Conservation (phyloP, 2,888 invertebrate species). For the Nesidiocoris tenuis region DNA sequence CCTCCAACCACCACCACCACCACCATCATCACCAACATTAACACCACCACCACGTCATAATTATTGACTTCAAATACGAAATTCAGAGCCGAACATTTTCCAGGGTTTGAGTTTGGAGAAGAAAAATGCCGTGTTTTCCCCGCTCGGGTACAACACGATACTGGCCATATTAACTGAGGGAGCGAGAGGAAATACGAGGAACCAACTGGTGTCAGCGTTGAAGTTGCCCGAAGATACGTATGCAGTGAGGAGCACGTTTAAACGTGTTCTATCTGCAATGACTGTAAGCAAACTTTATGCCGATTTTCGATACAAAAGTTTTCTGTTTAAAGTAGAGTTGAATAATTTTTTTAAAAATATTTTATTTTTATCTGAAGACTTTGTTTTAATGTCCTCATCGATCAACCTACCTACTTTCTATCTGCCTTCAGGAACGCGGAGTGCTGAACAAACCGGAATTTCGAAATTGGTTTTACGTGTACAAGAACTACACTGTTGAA, state of each 20-base stretch:
- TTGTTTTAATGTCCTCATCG: no score
- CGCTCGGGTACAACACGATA: constrained; percentile 64
- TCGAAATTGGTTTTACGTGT: constrained; percentile 68
- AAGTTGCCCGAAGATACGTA: constrained; percentile 60
- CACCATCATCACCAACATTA: no score
- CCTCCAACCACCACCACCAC: no score
- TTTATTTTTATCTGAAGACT: no score
- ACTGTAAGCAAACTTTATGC: constrained; percentile 56
- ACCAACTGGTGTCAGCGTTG: constrained; percentile 61
- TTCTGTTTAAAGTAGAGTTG: neutral
- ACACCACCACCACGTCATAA: no score
- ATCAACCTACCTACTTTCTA: no score
- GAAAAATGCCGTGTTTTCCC: constrained; percentile 65
- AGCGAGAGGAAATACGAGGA: constrained; percentile 61
- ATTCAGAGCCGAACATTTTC: neutral
- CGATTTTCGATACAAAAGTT: neutral
- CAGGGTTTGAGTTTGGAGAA: constrained; percentile 19
- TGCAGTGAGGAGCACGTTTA: constrained; percentile 58
- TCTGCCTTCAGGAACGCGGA: constrained; percentile 50
- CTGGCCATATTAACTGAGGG: constrained; percentile 66
- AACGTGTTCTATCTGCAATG: constrained; percentile 58
- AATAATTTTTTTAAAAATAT: neutral
- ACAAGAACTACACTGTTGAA: constrained; percentile 64
- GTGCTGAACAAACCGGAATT: constrained; percentile 61
- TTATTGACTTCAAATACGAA: no score